A percentile compares a stretch with the other conserved stretches of the same genome.
Conservation (phyloP, 2,113 vertebrate species). For the Grammomys dolichurus region DNA sequence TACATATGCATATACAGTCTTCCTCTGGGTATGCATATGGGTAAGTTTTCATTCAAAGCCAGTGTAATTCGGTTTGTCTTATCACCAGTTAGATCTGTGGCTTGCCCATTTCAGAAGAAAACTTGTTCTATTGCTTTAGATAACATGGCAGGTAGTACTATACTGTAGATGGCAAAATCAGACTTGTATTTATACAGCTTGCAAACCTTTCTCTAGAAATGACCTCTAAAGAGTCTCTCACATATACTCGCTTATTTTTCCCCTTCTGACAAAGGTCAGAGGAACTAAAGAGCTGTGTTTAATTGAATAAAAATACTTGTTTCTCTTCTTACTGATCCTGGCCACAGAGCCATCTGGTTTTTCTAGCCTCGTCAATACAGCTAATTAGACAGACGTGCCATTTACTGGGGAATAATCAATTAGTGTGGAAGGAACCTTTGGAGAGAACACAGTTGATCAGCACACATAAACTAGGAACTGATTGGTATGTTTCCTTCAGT, state of each 20-base stretch:
- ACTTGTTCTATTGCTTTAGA: conserved; percentile 43
- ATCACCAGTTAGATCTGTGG: conserved; percentile 21
- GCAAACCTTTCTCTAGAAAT: conserved; percentile 53
- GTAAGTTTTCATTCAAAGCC: conserved; percentile 53
- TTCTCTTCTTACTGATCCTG: conserved; percentile 72
- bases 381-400: conserved; percentile 76
- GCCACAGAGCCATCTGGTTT: conserved; percentile 81
- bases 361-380: conserved; percentile 71
- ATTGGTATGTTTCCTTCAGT: conserved; percentile 50
- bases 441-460: conserved; percentile 65
- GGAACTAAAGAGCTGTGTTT: conserved; percentile 67
- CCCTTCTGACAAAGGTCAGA: conserved; percentile 53
- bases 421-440: conserved; percentile 70
- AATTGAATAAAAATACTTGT: conserved; percentile 77
- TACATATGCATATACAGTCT: conserved; percentile 39
- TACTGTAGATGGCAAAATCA: conserved; percentile 8
- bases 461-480: conserved; percentile 66
- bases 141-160: neutral
- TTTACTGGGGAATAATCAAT: conserved; percentile 71
- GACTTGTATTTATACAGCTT: conserved; percentile 28
- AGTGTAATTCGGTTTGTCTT: conserved; percentile 42
- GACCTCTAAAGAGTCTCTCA: conserved; percentile 21
- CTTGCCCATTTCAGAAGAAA: conserved; percentile 54
- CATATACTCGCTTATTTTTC: conserved; percentile 30
- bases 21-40: neutral